Evolutionary conservation across 2,888 invertebrate genomes (phyloP), one percentile per base, ranked within the genome.

Genomic region (Lasioglossum zephyrum): DNA sequence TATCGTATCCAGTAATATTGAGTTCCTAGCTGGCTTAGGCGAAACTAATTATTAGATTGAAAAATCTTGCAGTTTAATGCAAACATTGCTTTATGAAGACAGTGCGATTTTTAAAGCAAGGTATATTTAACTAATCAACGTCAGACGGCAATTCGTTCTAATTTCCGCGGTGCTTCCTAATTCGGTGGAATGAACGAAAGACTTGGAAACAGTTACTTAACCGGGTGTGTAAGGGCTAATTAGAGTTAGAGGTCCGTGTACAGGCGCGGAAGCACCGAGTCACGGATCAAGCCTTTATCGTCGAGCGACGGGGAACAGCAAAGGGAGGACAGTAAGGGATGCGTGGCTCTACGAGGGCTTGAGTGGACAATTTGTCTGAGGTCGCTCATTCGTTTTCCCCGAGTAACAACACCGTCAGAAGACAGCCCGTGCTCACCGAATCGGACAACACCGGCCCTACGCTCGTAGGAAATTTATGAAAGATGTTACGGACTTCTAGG

Each of bases 361-460:
- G 87, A 88, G 84, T 87, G 85, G 87, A 85, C 90, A 90, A 90
- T 90, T 90, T 90, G 87, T 91, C 84, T 87, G 82, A 53, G 76
- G 63, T 76, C 78, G 77, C 73, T 82, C 78, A 86, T 72, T 81
- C 78, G 74, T 82, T 82, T 76, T 79, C 76, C 66, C 63, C 79
- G 53, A 82, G 85, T 84, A 84, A 84, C 83, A 87, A 83, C 81
- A 73, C 77, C 41, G 66, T 69, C 66, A 4, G 44, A 53, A 49
- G 49, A 82, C 78, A 36, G 60, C n/a, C 66, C 69, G 39, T 77
- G 81, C 63, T 81, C 83, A 69, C 74, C 86, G 79, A 83, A 84
- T 81, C 73, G 72, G 66, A 87, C 77, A 72, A 82, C 79, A 63
- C 57, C 57, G 70, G 57, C 47, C 63, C 77, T 69, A 86, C 69